These are phyloP conservation scores for Eucriotettix oculatus DNA, from an alignment of 2,888 invertebrate genomes.

Conservation along the genomic window DNA sequence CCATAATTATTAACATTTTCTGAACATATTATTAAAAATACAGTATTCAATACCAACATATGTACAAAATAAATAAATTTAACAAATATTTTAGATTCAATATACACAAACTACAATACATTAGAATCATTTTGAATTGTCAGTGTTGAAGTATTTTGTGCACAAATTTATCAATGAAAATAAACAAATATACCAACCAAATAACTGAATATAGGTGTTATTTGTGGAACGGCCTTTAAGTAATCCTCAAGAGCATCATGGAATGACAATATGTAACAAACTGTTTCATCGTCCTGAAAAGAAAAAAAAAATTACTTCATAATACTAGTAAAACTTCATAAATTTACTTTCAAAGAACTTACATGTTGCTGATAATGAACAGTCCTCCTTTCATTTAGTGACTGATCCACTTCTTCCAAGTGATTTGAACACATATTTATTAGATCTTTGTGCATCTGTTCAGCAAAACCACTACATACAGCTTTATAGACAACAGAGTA, in stretches of 20 bases:
- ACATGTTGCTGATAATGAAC: neutral
- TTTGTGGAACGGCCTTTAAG: slow-evolving; percentile 9
- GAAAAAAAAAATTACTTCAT: neutral
- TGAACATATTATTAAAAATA: too few species aligned
- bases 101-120: too few species aligned
- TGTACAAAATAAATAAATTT: too few species aligned
- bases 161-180: too few species aligned
- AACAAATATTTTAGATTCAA: too few species aligned
- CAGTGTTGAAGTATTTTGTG: too few species aligned
- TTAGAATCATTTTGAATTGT: too few species aligned
- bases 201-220: slow-evolving; percentile 11
- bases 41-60: too few species aligned
- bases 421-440: slow-evolving; percentile 9
- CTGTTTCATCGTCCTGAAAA: slow-evolving; percentile 6
- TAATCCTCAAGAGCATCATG: slow-evolving; percentile 9
- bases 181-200: slow-evolving; percentile 5
- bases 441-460: slow-evolving; percentile 10
- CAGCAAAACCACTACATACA: slow-evolving; percentile 12
- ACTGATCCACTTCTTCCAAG: slow-evolving; percentile 9
- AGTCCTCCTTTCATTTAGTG: neutral
- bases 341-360: neutral
- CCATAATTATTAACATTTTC: too few species aligned
- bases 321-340: neutral
- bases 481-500: slow-evolving; percentile 13
- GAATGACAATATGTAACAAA: slow-evolving; percentile 6